Evolutionary conservation across 1,140 invertebrate genomes (phyloP), one percentile per base, ranked within the genome.

Genomic region (Ostrea denselamellosa): DNA sequence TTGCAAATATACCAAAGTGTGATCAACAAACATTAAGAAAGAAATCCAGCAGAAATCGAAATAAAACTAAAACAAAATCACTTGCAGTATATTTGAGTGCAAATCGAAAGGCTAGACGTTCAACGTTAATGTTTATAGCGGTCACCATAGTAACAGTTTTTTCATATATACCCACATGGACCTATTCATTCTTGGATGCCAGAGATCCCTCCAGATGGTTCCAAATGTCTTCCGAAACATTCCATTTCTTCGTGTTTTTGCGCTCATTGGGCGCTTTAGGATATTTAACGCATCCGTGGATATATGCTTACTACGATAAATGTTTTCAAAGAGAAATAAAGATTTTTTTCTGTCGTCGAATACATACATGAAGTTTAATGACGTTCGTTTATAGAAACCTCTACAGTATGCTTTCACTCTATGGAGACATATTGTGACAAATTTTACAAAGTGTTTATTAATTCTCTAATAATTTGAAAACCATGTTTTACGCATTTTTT

Each of bases 111-210:
- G 53, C 53, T 12, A 51, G 22, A 52, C 44, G 82, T 3, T 52
- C 82, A 53, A 53, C 82, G 14, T 53, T 83, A 52, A 83, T 83
- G 82, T 83, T 83, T 83, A 53, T 83, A 10, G 53, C 53, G 7
- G 44, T 83, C n/a, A 83, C 82, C 22, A 12, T 52, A 22, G 82
- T 83, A 83, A 83, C 82, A 22, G 53, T 83, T 3, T 8, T 83
- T 83, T 83, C 82, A 7, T 83, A 83, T 52, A 83, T 83, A 53
- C 82, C 82, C 17, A 53, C n/a, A 83, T 83, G 82, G 82, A 83
- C 22, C 8, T 83, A n/a, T 83, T 12, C 22, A 53, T 83, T 83
- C n/a, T 10, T 83, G 22, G 82, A 83, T 19, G 44, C 53, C 2
- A 22, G n/a, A 34, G 82, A 83, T 83, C 82, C 82, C 0, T n/a